Conservation (phyloP, 2,113 vertebrate genomes). For the Megaceryle torquata region DNA sequence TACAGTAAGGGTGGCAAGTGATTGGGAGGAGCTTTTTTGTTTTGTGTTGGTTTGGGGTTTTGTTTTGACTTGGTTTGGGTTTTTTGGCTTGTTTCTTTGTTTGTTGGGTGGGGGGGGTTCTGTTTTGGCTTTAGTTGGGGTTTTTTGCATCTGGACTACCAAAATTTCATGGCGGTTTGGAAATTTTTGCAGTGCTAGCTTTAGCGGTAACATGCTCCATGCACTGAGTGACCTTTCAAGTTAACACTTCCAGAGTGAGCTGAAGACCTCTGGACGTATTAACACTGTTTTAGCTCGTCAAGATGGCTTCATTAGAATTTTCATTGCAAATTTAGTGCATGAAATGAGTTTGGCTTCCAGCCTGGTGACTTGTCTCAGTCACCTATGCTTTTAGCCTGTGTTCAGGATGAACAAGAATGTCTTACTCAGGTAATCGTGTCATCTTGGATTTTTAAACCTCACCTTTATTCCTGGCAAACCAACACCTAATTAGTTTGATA, state of each 20-base stretch:
- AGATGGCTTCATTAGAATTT: constrained; percentile 9
- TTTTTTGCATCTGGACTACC: background rate
- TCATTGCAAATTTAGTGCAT: background rate
- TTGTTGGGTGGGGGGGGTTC: too few relatives aligned
- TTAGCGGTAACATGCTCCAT: background rate
- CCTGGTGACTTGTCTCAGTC: constrained; percentile 35
- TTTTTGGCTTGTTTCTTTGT: background rate
- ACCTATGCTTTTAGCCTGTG: constrained; percentile 20
- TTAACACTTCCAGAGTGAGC: background rate
- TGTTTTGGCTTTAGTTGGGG: background rate
- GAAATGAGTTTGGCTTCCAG: constrained; percentile 28
- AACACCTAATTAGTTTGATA: constrained; percentile 48
- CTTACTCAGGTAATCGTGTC: constrained; percentile 38
- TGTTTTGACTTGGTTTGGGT: too few relatives aligned
- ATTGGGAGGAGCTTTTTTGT: too few relatives aligned
- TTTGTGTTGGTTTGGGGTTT: background rate
- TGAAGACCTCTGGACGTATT: background rate
- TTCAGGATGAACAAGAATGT: constrained; percentile 1
- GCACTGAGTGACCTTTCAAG: background rate
- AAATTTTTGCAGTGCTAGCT: background rate
- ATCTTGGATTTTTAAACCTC: constrained; percentile 49
- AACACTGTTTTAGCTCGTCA: background rate
- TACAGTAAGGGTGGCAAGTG: background rate
- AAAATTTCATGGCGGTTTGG: background rate
- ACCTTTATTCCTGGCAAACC: constrained; percentile 51